Base-by-base conservation (phyloP, 2,113 vertebrate species). In the Hydrolagus affinis region DNA sequence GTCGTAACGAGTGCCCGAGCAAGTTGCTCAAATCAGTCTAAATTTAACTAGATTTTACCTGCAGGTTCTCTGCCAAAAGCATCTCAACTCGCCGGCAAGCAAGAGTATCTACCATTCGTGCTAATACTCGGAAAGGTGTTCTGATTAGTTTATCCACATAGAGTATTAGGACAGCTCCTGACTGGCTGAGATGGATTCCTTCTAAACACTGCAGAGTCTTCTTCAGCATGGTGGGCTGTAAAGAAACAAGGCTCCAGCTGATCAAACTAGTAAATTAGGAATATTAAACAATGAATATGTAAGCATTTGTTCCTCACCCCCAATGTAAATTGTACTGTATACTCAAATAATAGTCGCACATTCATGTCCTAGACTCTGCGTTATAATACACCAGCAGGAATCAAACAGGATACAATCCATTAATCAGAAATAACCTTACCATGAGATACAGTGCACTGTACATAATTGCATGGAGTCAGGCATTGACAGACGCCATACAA, bases 121-220 rank as follows among this genome's bases (percentile, higher is more conserved):
- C 97, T 87, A 99, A 94, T 85, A 96, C 98, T 1, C 97, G 95
- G 90, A 98, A 95, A 0, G 97, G 97, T 0, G 97, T 99, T 77
- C 91, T 91, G 86, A 99, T 90, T 9, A 99, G 93, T 91, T 96
- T 96, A 91, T 99, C 97, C 89, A 98, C 95, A 0, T 97, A 98
- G 0, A 99, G 89, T 0, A 96, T 95, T 30, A 99, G 88, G 89
- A 99, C 94, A 0, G 97, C 96, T 0, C 98, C 98, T 0, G 98
- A 99, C 91, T 99, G 98, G 90, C 97, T 98, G 60, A 99, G 94
- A 86, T 99, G 98, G 88, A 99, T 98, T n/a, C 96, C 97, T 86
- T 98, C 98, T 88, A 99, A 87, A 90, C 98, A 99, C 90, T 97
- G 96, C 0, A 99, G 90, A 0, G 97, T 98, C 86, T 96, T 99